A percentile compares a stretch with the other conserved stretches of the same genome.
phyloP scores from a whole-genome alignment of 2,797 vertebrate genomes.

The Euphonia xanthogaster region DNA sequence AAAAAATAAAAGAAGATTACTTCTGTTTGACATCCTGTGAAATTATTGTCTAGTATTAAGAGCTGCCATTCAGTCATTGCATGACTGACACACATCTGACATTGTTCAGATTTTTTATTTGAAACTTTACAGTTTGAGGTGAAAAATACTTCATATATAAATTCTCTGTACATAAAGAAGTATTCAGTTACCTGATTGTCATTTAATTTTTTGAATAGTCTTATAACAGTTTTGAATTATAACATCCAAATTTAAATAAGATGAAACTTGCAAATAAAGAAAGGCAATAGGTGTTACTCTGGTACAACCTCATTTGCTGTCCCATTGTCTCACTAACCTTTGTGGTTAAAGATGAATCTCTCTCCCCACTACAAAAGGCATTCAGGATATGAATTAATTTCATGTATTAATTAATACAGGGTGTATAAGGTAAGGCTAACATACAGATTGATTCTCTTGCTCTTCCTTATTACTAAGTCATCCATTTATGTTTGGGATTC shows the following conservation, averaged over 20 bases:
- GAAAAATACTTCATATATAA: background rate
- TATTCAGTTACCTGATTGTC: background rate
- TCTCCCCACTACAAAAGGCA: background rate
- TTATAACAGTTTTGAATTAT: background rate
- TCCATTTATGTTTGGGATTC: background rate
- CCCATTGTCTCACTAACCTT: fast-evolving
- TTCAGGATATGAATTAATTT: background rate
- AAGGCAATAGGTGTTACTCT: background rate
- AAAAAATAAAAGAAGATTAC: background rate
- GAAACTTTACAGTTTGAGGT: background rate
- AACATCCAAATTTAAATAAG: background rate
- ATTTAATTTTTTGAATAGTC: background rate
- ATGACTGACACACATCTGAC: background rate
- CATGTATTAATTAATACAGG: background rate
- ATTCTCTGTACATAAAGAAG: background rate
- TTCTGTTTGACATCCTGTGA: background rate
- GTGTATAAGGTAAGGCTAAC: background rate
- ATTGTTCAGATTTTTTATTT: background rate
- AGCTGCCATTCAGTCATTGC: background rate
- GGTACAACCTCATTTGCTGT: background rate
- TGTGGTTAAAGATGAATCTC: background rate
- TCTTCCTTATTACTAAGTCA: background rate
- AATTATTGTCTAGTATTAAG: background rate
- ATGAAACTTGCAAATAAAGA: background rate
- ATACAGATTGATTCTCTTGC: background rate